Evolutionary conservation across 2,888 invertebrate genomes (phyloP).

Genomic region (Kuschelorhynchus macadamiae): DNA sequence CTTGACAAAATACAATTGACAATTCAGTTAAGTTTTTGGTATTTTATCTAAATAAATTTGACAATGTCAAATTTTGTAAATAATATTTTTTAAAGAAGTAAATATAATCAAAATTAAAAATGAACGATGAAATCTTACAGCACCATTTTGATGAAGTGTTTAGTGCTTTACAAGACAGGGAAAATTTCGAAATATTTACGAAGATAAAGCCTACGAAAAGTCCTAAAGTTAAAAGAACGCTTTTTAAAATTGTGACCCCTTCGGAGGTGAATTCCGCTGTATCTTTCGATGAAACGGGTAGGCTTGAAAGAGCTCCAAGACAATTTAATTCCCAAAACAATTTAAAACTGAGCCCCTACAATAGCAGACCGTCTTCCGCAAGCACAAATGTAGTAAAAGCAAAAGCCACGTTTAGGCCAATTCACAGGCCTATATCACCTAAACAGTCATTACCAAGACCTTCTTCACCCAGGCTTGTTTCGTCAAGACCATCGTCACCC

Average conservation of each 20-base stretch:
- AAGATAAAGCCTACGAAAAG: constrained; percentile 44
- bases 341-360: constrained; percentile 13
- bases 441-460: constrained; percentile 14
- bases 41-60: too few relatives aligned
- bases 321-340: background rate
- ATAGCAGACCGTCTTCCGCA: constrained; percentile 26
- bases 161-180: constrained; percentile 54
- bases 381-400: constrained; percentile 24
- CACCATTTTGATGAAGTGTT: constrained; percentile 59
- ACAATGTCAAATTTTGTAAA: too few relatives aligned
- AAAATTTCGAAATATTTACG: constrained; percentile 58
- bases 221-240: constrained; percentile 52
- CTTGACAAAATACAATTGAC: too few relatives aligned
- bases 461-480: background rate
- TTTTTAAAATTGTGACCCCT: constrained; percentile 52
- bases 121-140: constrained; percentile 56
- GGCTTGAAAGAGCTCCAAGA: background rate
- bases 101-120: constrained; percentile 50
- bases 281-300: constrained; percentile 4
- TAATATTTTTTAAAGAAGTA: too few relatives aligned
- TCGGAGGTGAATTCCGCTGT: constrained; percentile 19
- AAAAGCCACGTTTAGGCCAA: constrained; percentile 20
- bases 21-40: too few relatives aligned
- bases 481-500: background rate
- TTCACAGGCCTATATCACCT: constrained; percentile 3